Conservation (phyloP, 2,888 invertebrate genomes). For the Uloborus plumipes region DNA sequence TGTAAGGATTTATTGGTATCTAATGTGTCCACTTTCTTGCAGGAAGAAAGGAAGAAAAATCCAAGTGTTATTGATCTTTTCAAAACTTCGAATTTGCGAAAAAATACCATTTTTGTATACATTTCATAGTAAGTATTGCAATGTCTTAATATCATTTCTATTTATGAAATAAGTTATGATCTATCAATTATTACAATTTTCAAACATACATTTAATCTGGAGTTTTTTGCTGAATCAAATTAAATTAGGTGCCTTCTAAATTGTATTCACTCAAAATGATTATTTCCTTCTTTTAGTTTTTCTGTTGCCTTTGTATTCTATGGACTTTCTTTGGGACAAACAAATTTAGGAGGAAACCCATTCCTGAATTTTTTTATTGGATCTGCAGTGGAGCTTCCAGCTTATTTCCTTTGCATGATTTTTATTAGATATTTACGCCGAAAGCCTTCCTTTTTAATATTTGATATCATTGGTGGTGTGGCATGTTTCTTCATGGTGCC, state of each 20-base stretch:
- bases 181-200: too few species aligned
- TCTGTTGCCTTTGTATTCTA: constrained; percentile 63
- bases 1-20: too few species aligned
- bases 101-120: constrained; percentile 58
- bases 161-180: too few species aligned
- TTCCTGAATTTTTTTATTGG: constrained; percentile 62
- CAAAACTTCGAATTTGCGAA: constrained; percentile 55
- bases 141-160: too few species aligned
- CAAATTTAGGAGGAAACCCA: constrained; percentile 58
- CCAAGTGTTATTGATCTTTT: constrained; percentile 59
- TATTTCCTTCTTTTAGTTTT: constrained; percentile 32
- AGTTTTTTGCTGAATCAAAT: too few species aligned
- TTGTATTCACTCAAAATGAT: neutral
- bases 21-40: neutral
- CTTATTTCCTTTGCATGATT: constrained; percentile 54
- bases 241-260: too few species aligned
- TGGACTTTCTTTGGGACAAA: constrained; percentile 57
- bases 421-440: constrained; percentile 49
- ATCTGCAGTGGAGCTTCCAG: constrained; percentile 55
- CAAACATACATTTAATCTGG: too few species aligned
- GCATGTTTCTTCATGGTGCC: constrained; percentile 60
- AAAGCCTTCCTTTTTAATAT: constrained; percentile 50
- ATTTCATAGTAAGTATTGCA: constrained; percentile 49
- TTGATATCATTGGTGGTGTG: constrained; percentile 52
- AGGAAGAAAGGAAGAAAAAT: constrained; percentile 57